Evolutionary conservation across 2,113 vertebrate genomes (phyloP).

Genomic region (Pholis gunnellus): DNA sequence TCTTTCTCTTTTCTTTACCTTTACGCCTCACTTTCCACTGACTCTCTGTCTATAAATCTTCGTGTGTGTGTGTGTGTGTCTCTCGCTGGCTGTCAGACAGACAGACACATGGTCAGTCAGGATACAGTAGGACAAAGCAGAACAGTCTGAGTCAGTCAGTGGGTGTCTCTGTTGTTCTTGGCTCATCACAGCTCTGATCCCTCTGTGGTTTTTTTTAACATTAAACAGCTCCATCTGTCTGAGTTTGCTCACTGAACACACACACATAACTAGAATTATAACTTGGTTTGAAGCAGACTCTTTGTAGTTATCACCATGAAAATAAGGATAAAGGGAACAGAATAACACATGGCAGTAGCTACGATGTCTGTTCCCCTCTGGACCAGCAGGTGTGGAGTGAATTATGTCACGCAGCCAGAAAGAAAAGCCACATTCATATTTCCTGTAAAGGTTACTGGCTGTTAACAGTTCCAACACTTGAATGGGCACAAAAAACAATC

Average conservation of each 20-base stretch:
- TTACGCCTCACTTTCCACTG: slow-evolving; percentile 6
- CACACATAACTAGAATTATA: background rate
- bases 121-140: slow-evolving; percentile 70
- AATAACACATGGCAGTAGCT: background rate
- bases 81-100: slow-evolving; percentile 11
- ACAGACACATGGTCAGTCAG: slow-evolving; percentile 34
- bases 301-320: background rate
- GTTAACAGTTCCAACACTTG: slow-evolving; percentile 21
- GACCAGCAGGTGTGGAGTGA: background rate
- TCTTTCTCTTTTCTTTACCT: background rate
- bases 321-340: background rate
- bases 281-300: slow-evolving; percentile 12
- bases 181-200: slow-evolving; percentile 67
- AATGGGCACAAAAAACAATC: slow-evolving; percentile 17
- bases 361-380: background rate
- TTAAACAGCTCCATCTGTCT: slow-evolving; percentile 59
- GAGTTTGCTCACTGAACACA: slow-evolving; percentile 15
- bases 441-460: slow-evolving; percentile 25
- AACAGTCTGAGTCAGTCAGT: slow-evolving; percentile 81
- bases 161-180: slow-evolving; percentile 85
- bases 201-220: slow-evolving; percentile 45
- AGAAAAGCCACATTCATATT: slow-evolving; percentile 33
- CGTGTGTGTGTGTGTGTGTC: background rate
- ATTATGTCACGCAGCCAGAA: background rate
- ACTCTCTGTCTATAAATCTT: background rate